Evolutionary conservation across 2,113 vertebrate species (phyloP).

Genomic region (Gracilinanus agilis): DNA sequence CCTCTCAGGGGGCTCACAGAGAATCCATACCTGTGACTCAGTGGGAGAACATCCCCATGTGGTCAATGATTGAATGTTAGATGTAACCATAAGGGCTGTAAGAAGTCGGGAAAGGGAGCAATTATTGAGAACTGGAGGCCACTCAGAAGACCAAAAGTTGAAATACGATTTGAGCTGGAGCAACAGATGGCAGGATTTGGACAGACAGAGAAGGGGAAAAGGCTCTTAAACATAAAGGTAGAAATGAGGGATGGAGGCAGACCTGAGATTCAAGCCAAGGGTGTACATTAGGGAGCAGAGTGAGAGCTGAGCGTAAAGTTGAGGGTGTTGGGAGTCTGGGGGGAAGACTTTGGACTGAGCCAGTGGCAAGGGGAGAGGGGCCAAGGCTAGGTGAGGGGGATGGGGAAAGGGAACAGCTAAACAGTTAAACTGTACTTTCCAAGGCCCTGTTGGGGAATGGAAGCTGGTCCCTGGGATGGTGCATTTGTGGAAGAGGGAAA

Average conservation of each 20-base stretch:
- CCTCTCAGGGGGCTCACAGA: not conserved
- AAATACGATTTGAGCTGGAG: not conserved
- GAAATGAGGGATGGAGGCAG: not conserved
- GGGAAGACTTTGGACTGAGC: not conserved
- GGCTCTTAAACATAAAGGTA: not conserved
- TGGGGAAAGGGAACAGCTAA: not conserved
- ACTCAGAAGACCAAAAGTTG: not conserved
- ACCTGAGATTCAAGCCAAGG: not conserved
- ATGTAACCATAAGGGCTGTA: not conserved
- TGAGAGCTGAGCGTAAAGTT: not conserved
- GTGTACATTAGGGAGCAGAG: not conserved
- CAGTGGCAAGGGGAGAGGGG: not conserved
- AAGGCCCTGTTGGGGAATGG: slow-evolving; percentile 44
- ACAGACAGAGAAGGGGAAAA: not conserved
- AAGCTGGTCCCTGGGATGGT: slow-evolving; percentile 67
- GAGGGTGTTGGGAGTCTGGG: not conserved
- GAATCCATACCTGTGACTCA: not conserved
- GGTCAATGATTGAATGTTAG: not conserved
- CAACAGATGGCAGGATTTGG: not conserved
- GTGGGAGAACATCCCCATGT: not conserved
- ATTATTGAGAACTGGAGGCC: not conserved
- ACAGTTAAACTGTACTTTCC: not conserved
- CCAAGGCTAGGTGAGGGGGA: not conserved
- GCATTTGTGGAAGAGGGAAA: slow-evolving; percentile 49
- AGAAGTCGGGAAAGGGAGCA: not conserved